A percentile compares a stretch with the other conserved stretches of the same genome.
Evolutionary conservation across 2,797 vertebrate species (phyloP).

Genomic region (Coreius guichenoti): DNA sequence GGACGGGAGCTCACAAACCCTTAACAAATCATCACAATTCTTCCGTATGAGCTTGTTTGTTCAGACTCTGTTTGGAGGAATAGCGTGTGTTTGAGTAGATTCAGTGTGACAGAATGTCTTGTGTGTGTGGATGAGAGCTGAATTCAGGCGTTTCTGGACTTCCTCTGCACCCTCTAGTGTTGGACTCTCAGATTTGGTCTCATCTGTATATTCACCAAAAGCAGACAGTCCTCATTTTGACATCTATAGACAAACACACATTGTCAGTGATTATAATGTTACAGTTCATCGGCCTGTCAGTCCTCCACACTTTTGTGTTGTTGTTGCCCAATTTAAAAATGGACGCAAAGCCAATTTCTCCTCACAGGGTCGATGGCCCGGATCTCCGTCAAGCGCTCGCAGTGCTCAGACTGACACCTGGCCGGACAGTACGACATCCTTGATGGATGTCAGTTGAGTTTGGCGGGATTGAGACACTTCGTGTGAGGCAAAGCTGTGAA

Average conservation of each 20-base stretch:
- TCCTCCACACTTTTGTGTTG: conserved; percentile 42
- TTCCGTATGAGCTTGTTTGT: neutral
- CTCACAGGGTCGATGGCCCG: conserved; percentile 61
- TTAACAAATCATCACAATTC: neutral
- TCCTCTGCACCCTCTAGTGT: conserved; percentile 62
- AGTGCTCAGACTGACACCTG: conserved; percentile 31
- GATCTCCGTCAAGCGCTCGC: neutral
- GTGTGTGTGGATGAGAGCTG: neutral
- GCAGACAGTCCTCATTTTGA: neutral
- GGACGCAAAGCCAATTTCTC: neutral
- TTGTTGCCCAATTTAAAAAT: conserved; percentile 59
- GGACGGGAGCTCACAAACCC: neutral
- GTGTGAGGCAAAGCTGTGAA: neutral
- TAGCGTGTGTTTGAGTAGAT: neutral
- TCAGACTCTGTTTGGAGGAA: neutral
- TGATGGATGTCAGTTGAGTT: conserved; percentile 14
- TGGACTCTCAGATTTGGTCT: conserved; percentile 1
- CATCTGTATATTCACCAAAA: conserved; percentile 20
- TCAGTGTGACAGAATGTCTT: neutral
- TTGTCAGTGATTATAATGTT: conserved; percentile 53
- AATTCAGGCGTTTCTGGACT: conserved; percentile 22
- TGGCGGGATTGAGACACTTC: neutral
- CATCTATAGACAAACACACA: neutral
- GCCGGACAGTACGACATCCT: neutral
- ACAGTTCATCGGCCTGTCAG: conserved; percentile 55